Evolutionary conservation across 2,113 vertebrate genomes (phyloP), one percentile per base, ranked within the genome.

Genomic region (Rutilus rutilus): DNA sequence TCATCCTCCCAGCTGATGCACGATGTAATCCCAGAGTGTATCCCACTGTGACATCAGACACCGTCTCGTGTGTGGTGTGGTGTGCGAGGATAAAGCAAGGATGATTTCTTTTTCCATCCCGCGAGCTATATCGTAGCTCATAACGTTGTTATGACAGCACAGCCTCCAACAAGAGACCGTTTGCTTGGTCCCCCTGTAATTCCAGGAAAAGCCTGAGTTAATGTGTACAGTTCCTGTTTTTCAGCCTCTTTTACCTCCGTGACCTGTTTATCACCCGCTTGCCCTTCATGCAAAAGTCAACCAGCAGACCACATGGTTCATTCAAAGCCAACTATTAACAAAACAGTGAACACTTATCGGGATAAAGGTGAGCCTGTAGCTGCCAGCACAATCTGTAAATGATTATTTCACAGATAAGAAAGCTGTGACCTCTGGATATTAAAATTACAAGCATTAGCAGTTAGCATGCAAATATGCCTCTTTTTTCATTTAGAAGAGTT

Each of bases 321-420:
- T 73, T 59, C n/a, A 52, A 84, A 82, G 80, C 77, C 78, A 86
- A 88, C 83, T 69, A 85, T 84, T 89, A 85, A 87, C 87, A 71
- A 54, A 77, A 59, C 23, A 52, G 73, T 17, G 69, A 76, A 83
- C 5, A 45, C 73, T 62, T 85, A 54, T 52, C 78, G 12, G 75
- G 87, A 88, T 86, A 88, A 80, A 69, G 69, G 47, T 85, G 39
- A 69, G 33, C 36, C 39, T 59, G 30, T 57, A 54, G 57, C 52
- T 74, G 81, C 45, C 64, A 33, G 39, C 50, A 57, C 78, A 85
- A 69, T 88, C 85, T 83, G 86, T 89, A 87, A 80, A 86, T 83
- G 82, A 91, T 90, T 83, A 86, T 77, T 65, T 86, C 52, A 17
- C 39, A 52, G 87, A 89, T 88, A 89, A 82, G 62, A 45, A 17